Conservation (phyloP, 2,797 vertebrate species). For the Enteromius trimaculatus region DNA sequence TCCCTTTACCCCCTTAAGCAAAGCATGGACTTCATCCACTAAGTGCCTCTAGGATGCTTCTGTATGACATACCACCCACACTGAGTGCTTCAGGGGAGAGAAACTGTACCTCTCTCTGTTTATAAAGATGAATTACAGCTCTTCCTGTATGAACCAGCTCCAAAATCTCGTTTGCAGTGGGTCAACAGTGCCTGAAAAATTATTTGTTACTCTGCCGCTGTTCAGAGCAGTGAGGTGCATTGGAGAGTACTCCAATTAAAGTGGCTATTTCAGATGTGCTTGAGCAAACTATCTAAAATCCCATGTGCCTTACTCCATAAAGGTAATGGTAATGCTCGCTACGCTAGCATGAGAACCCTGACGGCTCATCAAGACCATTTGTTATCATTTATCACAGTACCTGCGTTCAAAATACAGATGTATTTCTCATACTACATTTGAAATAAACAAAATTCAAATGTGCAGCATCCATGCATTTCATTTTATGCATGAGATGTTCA, state of each 20-base stretch:
- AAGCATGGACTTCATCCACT: slow-evolving; percentile 23
- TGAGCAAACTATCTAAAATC: slow-evolving; percentile 9
- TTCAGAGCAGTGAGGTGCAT: slow-evolving; percentile 20
- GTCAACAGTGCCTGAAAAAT: slow-evolving; percentile 30
- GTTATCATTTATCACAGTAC: slow-evolving; percentile 12
- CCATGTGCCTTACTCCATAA: slow-evolving; percentile 15
- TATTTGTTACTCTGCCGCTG: slow-evolving; percentile 35
- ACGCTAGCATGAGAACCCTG: not conserved
- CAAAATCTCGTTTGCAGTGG: slow-evolving; percentile 29
- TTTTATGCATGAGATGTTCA: not conserved
- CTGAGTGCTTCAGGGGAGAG: slow-evolving; percentile 1
- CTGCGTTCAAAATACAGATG: not conserved
- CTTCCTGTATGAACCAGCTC: not conserved
- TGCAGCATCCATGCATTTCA: not conserved
- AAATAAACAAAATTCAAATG: not conserved
- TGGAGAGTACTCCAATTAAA: slow-evolving; percentile 44
- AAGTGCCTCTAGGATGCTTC: slow-evolving; percentile 11
- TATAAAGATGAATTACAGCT: slow-evolving; percentile 13
- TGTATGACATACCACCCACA: slow-evolving; percentile 28
- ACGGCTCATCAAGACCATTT: not conserved
- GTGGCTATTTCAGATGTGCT: slow-evolving; percentile 34
- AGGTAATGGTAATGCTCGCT: slow-evolving; percentile 26
- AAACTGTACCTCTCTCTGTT: not conserved
- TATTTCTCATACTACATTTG: not conserved
- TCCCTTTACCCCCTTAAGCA: slow-evolving; percentile 18